Evolutionary conservation across 2,888 invertebrate species (phyloP), one percentile per base, ranked within the genome.

Genomic region (Quadriops clusia): DNA sequence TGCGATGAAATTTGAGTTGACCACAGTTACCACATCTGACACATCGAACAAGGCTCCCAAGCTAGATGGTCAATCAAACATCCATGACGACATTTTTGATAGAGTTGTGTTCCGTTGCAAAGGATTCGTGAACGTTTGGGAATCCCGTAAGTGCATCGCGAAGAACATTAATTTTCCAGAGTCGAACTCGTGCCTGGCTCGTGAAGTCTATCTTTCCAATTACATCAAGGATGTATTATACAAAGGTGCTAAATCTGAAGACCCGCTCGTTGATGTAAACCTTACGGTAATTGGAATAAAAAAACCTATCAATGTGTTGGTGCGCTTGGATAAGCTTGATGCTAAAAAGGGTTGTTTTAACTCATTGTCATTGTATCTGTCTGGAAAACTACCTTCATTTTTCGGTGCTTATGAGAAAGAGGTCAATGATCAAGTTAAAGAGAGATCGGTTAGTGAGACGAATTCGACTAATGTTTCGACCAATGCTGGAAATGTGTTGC

Each of bases 201-300:
- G 45, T 32, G 63, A 65, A 44, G 48, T 46, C 2, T 30, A 49
- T 6, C 46, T 61, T 10, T 54, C 63, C 2, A 45, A 60, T 4
- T 48, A 50, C 24, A 39, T 59, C 8, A 27, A 48, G 7, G 36
- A 51, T 15, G 32, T 43, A 28, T 28, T 39, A n/a, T 42, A 43
- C 21, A 41, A 43, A 25, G 34, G 39, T 4, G 36, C 41, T 2
- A 30, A 33, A 5, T 23, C 40, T 3, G 37, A 33, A 4, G 36
- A 42, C 2, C 34, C 43, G 6, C 43, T 56, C 5, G 37, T 63
- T 14, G 45, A 55, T 23, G 58, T 62, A 33, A 45, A 44, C 5
- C 46, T 60, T 20, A 44, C 32, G 6, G 32, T 59, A 5, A 42
- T 47, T 12, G 51, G 54, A 15, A 41, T 36, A 10, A 31, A 37